Conservation (phyloP, 2,113 vertebrate species). For the Spheniscus mendiculus region DNA sequence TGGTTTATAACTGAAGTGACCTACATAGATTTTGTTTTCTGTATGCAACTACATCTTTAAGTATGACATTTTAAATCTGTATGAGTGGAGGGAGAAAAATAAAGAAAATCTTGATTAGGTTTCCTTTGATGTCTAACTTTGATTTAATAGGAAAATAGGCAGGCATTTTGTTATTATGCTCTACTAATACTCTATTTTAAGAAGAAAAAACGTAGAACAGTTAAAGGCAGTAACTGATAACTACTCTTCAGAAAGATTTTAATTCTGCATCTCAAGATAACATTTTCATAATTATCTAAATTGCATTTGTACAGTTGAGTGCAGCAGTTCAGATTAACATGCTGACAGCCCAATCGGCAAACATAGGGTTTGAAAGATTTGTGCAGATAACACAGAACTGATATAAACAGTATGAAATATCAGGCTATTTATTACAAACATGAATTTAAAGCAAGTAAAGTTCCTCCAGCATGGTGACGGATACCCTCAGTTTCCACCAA, state of each 20-base stretch:
- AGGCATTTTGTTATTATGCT: not conserved
- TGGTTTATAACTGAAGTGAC: not conserved
- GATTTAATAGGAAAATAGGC: not conserved
- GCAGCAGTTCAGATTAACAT: not conserved
- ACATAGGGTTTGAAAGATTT: rapidly evolving
- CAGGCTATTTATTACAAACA: not conserved
- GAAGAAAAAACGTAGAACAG: not conserved
- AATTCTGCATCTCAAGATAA: not conserved
- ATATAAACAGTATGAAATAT: not conserved
- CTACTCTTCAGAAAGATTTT: not conserved
- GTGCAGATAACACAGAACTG: not conserved
- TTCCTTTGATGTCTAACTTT: not conserved
- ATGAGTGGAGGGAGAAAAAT: not conserved
- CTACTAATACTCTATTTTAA: not conserved
- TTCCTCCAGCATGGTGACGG: not conserved
- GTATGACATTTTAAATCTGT: not conserved
- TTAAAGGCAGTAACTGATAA: not conserved
- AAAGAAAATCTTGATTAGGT: not conserved
- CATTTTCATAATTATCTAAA: not conserved
- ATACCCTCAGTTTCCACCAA: not conserved
- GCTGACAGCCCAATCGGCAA: not conserved
- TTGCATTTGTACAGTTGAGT: not conserved
- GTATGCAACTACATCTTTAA: not conserved
- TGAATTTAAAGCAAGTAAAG: not conserved
- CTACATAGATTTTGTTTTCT: not conserved